A percentile compares a stretch with the other conserved stretches of the same genome.
phyloP scores from a whole-genome alignment of 2,113 vertebrate genomes.

The Cyanistes caeruleus region DNA sequence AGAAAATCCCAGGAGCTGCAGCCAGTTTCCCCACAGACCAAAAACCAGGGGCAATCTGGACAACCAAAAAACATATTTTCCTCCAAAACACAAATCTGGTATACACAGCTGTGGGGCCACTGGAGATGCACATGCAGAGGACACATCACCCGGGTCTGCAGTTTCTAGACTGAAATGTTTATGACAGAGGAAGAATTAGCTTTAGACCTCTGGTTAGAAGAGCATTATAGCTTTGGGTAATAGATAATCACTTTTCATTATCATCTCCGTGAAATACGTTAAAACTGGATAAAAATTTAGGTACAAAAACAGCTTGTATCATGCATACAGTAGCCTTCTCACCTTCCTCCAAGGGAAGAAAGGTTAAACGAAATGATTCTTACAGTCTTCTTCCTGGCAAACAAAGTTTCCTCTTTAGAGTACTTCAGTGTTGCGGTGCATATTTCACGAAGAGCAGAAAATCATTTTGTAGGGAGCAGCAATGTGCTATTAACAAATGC shows the following conservation, averaged over 20 bases:
- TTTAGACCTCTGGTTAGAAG: not conserved
- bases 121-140: not conserved
- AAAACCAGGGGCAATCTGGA: not conserved
- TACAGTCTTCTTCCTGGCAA: not conserved
- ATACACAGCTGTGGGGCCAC: not conserved
- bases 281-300: not conserved
- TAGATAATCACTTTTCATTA: not conserved
- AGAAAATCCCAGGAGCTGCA: not conserved
- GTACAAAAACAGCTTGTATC: not conserved
- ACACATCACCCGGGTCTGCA: not conserved
- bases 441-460: not conserved
- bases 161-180: not conserved
- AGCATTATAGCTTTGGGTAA: not conserved
- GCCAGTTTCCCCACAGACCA: not conserved
- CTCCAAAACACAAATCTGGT: accelerated
- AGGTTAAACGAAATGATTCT: not conserved
- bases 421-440: not conserved
- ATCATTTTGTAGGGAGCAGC: not conserved
- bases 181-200: not conserved
- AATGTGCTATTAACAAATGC: not conserved
- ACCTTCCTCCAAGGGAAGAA: not conserved
- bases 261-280: not conserved
- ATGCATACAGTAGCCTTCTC: not conserved
- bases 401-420: not conserved
- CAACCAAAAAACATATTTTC: not conserved